Conservation (phyloP, 2,113 vertebrate genomes). For the Platichthys stellatus region DNA sequence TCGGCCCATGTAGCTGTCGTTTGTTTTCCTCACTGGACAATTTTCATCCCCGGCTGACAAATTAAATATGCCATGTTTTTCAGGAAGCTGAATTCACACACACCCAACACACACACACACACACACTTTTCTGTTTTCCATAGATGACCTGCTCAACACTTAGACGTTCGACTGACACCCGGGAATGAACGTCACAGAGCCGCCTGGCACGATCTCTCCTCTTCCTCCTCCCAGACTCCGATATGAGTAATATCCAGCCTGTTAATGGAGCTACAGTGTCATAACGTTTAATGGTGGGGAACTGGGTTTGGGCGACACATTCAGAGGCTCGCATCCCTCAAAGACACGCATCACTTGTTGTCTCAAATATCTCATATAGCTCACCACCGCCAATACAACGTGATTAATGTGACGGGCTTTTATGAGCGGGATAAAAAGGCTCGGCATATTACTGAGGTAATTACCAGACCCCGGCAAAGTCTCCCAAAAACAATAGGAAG, state of each 20-base stretch:
- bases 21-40: slow-evolving; percentile 64
- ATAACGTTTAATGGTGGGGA: slow-evolving; percentile 63
- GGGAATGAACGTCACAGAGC: slow-evolving; percentile 35
- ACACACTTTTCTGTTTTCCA: slow-evolving; percentile 7
- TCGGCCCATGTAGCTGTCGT: slow-evolving; percentile 48
- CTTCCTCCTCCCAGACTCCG: neutral
- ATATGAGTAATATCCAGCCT: slow-evolving; percentile 46
- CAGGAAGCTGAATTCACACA: slow-evolving; percentile 19
- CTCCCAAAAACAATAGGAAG: slow-evolving; percentile 57
- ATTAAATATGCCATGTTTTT: slow-evolving; percentile 71
- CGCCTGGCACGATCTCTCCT: neutral
- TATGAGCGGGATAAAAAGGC: slow-evolving; percentile 60
- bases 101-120: no score
- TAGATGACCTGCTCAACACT: slow-evolving; percentile 54
- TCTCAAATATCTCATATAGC: slow-evolving; percentile 62
- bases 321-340: slow-evolving; percentile 31
- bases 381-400: slow-evolving; percentile 46
- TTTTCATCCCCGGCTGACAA: slow-evolving; percentile 67
- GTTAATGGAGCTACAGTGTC: slow-evolving; percentile 53
- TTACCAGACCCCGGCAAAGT: slow-evolving; percentile 54
- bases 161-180: slow-evolving; percentile 50
- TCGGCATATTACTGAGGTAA: slow-evolving; percentile 61
- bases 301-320: slow-evolving; percentile 50
- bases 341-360: slow-evolving; percentile 65
- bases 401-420: slow-evolving; percentile 68